Conservation (phyloP, 2,113 vertebrate species). For the Gambusia holbrooki region DNA sequence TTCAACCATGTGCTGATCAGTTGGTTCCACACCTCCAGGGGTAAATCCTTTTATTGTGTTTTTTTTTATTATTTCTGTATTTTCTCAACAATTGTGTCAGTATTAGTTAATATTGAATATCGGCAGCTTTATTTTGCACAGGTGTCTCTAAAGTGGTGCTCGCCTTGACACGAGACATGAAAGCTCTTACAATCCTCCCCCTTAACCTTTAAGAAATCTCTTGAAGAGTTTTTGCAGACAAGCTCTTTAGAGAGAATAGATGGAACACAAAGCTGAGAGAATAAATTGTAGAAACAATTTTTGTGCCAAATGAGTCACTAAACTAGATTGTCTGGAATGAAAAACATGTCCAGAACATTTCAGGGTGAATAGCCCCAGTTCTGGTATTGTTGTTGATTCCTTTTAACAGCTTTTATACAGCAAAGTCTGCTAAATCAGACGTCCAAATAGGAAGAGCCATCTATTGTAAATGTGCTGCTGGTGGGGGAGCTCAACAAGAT, state of each 20-base stretch:
- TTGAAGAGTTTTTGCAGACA: neutral
- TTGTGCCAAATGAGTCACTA: no score
- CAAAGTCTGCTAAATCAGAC: no score
- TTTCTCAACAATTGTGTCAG: neutral
- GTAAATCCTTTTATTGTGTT: neutral
- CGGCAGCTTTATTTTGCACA: neutral
- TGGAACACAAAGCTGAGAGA: neutral
- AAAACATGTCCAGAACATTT: no score
- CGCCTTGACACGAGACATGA: neutral
- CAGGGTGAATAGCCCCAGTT: no score
- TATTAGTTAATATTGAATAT: neutral
- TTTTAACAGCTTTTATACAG: no score
- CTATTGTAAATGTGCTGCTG: no score
- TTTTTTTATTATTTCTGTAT: neutral
- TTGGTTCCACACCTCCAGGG: constrained; percentile 17
- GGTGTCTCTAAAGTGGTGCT: no score
- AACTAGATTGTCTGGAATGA: no score
- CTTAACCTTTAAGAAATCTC: neutral
- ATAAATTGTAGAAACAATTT: neutral
- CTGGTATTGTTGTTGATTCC: no score
- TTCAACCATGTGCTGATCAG: constrained; percentile 16
- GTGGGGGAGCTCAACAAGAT: no score
- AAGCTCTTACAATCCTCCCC: neutral
- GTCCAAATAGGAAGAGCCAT: no score
- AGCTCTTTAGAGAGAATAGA: neutral